Base-by-base conservation (phyloP, 2,888 invertebrate genomes). In the Gastrophysa polygoni region DNA sequence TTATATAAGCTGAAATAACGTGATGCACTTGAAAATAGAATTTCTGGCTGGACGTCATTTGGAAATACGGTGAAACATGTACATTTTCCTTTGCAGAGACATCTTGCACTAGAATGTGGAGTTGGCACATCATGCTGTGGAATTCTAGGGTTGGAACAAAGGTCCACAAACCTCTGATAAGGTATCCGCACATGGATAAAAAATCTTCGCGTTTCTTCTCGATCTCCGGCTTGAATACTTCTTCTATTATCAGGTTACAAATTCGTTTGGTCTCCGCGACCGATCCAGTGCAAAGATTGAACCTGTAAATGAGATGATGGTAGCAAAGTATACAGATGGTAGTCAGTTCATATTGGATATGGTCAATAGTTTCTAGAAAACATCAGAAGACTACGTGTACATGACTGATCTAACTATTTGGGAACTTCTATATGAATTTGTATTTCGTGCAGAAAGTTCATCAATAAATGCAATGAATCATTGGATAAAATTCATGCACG, bases 111-210 rank as follows among this genome's bases (percentile, higher is more conserved):
- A 75, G 32, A 44, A 59, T 62, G 55, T 76, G 63, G n/a, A 77
- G 58, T 34, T 72, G 73, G 71, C 84, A 87, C 17, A 89, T 75
- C 71, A 87, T 85, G 0, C 86, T 83, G 10, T 83, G 78, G 0
- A 87, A 83, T 6, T 89, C 81, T 0, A 91, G 81, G 32, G 82
- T 78, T 0, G 90, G 89, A 76, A 88, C 87, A 49, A 90, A 81
- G 1, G 85, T 85, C 89, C 89, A 90, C 75, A 93, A 80, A 0
- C 91, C 91, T 51, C 88, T 83, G 1, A 92, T 76, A 73, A 93
- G 81, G 0, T 87, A 85, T 0, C 76, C 78, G 0, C 89, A 83
- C 87, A 91, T 88, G 68, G 85, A 80, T 54, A 87, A 82, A 78
- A 91, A 93, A 59, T 88, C 84, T 44, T 87, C 82, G 0, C 85